Conservation (phyloP, 2,797 vertebrate species). For the Cossypha niveicapilla region DNA sequence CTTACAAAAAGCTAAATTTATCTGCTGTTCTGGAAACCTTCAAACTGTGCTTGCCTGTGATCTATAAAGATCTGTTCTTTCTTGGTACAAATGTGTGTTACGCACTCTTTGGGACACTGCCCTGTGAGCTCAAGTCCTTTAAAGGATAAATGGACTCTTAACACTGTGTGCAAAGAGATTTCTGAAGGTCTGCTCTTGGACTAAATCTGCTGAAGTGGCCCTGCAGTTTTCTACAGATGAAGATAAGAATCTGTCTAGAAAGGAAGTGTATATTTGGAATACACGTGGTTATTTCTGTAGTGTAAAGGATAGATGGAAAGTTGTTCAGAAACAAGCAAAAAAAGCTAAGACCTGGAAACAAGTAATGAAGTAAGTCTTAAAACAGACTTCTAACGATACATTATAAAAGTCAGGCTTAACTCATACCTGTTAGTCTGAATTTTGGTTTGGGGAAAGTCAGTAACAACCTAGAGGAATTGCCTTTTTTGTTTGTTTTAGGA, state of each 20-base stretch:
- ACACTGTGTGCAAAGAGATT: not conserved
- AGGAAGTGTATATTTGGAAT: not conserved
- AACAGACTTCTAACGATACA: not conserved
- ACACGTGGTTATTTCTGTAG: fast-evolving
- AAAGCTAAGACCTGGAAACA: not conserved
- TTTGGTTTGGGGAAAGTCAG: not conserved
- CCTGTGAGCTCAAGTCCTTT: not conserved
- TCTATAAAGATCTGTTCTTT: not conserved
- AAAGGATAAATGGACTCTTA: not conserved
- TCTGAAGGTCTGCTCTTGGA: not conserved
- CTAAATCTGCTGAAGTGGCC: not conserved
- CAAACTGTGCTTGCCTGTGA: not conserved
- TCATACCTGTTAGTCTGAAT: not conserved
- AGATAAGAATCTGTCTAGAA: not conserved
- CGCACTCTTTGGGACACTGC: not conserved
- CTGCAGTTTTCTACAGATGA: not conserved
- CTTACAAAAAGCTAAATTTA: not conserved
- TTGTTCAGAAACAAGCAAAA: not conserved
- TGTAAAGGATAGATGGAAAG: not conserved
- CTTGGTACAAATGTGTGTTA: not conserved
- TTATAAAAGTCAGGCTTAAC: not conserved
- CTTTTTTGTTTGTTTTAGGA: not conserved
- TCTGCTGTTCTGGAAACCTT: not conserved
- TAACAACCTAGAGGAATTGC: not conserved
- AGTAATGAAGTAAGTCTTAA: not conserved